Evolutionary conservation across 2,797 vertebrate genomes (phyloP).

Genomic region (Coregonus suidteri): DNA sequence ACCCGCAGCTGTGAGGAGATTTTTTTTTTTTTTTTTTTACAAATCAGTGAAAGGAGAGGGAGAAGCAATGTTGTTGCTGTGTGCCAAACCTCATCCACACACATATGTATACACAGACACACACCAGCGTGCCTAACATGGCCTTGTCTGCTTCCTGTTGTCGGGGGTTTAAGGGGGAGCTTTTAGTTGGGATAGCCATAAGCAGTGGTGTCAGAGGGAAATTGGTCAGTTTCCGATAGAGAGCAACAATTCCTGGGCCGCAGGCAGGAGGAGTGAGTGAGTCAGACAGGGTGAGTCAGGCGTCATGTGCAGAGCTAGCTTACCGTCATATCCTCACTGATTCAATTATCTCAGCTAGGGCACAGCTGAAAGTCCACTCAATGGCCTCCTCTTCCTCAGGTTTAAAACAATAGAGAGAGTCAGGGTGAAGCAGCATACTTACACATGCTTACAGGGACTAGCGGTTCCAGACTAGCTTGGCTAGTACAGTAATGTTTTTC

Average conservation of each 20-base stretch:
- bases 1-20: slow-evolving; percentile 33
- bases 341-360: slow-evolving; percentile 25
- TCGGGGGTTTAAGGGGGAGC: background rate
- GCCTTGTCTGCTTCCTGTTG: slow-evolving; percentile 47
- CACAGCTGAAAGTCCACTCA: background rate
- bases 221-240: slow-evolving; percentile 42
- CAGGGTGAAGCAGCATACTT: background rate
- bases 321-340: slow-evolving; percentile 35
- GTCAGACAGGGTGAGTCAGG: slow-evolving; percentile 65
- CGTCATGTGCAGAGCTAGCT: slow-evolving; percentile 63
- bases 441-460: background rate
- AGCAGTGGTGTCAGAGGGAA: background rate
- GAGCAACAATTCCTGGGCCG: slow-evolving; percentile 54
- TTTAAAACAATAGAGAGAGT: background rate
- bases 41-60: background rate
- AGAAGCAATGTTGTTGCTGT: background rate
- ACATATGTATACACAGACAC: background rate
- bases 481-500: background rate
- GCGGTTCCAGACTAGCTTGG: background rate
- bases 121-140: background rate
- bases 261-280: slow-evolving; percentile 47
- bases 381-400: background rate
- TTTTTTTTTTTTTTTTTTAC: background rate
- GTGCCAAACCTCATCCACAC: background rate
- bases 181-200: background rate